These are phyloP conservation scores for Hypotaenidia philippensis DNA, from an alignment of 2,797 vertebrate species.

Conservation along the genomic window DNA sequence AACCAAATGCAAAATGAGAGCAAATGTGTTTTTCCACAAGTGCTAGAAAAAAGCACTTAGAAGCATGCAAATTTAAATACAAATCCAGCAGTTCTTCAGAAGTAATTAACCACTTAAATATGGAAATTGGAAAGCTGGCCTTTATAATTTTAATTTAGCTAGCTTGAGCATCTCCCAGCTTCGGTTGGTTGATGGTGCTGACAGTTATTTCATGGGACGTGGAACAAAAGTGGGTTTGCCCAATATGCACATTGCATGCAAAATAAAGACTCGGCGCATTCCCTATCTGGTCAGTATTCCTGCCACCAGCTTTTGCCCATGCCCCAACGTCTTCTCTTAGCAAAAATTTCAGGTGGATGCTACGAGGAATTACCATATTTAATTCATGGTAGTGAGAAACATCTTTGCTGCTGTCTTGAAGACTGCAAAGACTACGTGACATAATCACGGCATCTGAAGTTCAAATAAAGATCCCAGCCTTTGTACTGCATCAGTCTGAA, in stretches of 20 bases:
- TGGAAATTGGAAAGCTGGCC: not conserved
- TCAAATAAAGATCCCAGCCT: not conserved
- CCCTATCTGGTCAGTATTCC: not conserved
- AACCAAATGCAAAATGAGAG: slow-evolving; percentile 23
- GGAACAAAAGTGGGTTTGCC: not conserved
- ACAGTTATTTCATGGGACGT: not conserved
- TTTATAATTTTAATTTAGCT: not conserved
- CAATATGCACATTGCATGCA: not conserved
- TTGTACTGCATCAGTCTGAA: not conserved
- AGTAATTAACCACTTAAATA: not conserved
- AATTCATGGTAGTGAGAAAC: not conserved
- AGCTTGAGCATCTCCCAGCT: not conserved
- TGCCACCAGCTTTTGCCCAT: not conserved
- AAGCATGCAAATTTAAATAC: slow-evolving; percentile 16
- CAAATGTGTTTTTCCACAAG: not conserved
- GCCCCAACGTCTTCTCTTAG: not conserved
- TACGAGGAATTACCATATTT: not conserved
- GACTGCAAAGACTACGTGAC: not conserved
- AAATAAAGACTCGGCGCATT: not conserved
- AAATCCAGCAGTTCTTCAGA: not conserved
- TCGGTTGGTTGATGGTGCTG: not conserved
- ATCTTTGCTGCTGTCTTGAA: not conserved
- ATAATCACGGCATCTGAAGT: not conserved
- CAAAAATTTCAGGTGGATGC: not conserved
- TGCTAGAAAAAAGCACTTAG: not conserved